These are phyloP conservation scores for Trichomycterus rosablanca DNA, from an alignment of 2,113 vertebrate genomes.

Conservation along the genomic window DNA sequence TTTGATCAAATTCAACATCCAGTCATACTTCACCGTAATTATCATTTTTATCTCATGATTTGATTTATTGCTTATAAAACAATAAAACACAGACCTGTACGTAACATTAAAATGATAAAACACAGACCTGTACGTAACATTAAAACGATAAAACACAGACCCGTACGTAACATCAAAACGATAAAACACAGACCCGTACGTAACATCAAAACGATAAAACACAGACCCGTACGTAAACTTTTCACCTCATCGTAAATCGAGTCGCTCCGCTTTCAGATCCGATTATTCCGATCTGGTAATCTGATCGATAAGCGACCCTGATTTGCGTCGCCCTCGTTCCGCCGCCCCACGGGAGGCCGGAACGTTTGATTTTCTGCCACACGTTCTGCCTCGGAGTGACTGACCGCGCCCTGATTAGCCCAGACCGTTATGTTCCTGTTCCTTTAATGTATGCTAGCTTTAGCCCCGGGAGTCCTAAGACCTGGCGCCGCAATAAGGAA, in stretches of 20 bases:
- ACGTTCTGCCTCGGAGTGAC: neutral
- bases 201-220: too few relatives aligned
- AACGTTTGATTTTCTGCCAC: slow-evolving; percentile 12
- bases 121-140: too few relatives aligned
- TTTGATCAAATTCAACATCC: slow-evolving; percentile 36
- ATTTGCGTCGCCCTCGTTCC: neutral
- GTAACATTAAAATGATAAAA: too few relatives aligned
- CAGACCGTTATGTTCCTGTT: slow-evolving; percentile 4
- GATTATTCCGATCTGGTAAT: too few relatives aligned
- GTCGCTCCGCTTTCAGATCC: too few relatives aligned
- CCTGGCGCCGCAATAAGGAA: slow-evolving; percentile 49
- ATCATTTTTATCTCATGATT: neutral
- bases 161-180: too few relatives aligned
- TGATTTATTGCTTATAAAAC: slow-evolving; percentile 8
- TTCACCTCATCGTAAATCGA: too few relatives aligned
- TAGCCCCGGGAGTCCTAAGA: slow-evolving; percentile 40
- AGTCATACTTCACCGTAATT: slow-evolving; percentile 40
- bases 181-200: too few relatives aligned
- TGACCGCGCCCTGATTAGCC: slow-evolving; percentile 27
- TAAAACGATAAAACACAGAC: too few relatives aligned
- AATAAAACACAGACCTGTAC: too few relatives aligned
- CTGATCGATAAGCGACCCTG: too few relatives aligned
- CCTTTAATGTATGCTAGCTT: slow-evolving; percentile 52
- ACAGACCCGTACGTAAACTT: too few relatives aligned
- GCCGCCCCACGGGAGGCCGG: neutral